Base-by-base conservation (phyloP, 2,797 vertebrate genomes). In the Graptemys geographica region DNA sequence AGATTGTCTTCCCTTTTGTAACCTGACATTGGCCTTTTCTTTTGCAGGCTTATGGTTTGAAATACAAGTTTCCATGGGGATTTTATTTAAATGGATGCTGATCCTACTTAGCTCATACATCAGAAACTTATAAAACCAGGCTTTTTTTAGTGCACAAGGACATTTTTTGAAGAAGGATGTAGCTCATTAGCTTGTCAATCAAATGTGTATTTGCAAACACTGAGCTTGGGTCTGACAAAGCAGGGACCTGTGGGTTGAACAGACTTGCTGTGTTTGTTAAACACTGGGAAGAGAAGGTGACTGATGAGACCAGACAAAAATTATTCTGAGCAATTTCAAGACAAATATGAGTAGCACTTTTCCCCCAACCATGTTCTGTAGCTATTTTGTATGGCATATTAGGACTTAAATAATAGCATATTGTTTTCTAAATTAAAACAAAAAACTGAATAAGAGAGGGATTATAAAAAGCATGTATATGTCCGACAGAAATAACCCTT, bases 131-230 rank as follows among this genome's bases (percentile, higher is more conserved):
- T 69, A 93, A 97, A 95, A 95, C 83, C 33, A 37, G 5, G 25
- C 23, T 88, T 91, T 69, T 94, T 87, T 81, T 81, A 52, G 57
- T 90, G 44, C 65, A 78, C 55, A 88, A 94, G 49, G 88, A 86
- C 82, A 21, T 89, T 95, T 93, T 96, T 92, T 81, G n/a, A 59
- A 86, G 65, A 69, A 72, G 51, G n/a, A 82, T 31, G 52, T 84
- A 5, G 0, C 84, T 96, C 84, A 90, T 92, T 96, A 95, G 52
- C 81, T 96, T 96, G 91, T 95, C 97, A 97, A 59, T 96, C 93
- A 95, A 95, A 95, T 55, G 44, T 83, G 23, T 96, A 86, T 97
- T 98, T 98, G 86, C 92, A 97, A 92, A 97, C 93, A 89, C 1
- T 86, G 91, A n/a, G 79, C 57, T 95, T 37, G 28, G 53, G 85